These are phyloP conservation scores for Cuculus canorus DNA, from an alignment of 2,797 vertebrate genomes.

Conservation along the genomic window DNA sequence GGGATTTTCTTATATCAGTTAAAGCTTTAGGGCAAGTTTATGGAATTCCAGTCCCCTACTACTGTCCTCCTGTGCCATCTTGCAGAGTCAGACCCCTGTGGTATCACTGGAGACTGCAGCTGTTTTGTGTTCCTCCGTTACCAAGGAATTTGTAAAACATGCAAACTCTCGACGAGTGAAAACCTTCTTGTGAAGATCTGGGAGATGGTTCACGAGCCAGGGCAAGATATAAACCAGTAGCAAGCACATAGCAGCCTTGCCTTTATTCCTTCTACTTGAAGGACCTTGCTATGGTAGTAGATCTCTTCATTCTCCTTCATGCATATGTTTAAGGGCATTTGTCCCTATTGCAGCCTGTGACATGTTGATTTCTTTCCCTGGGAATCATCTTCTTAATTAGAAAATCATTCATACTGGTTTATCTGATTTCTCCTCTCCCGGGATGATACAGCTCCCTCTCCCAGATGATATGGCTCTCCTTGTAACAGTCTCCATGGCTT, in stretches of 20 bases:
- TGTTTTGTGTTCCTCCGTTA: background rate
- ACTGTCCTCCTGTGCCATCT: background rate
- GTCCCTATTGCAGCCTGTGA: background rate
- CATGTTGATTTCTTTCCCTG: background rate
- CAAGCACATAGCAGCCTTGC: background rate
- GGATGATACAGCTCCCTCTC: background rate
- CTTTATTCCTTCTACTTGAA: too few species aligned
- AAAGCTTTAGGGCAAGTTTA: background rate
- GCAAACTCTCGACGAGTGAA: background rate
- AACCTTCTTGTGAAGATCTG: background rate
- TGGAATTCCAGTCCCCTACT: background rate
- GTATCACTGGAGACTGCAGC: background rate
- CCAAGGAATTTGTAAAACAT: background rate
- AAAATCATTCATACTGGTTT: background rate
- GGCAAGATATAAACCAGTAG: background rate
- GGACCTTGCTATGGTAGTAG: too few species aligned
- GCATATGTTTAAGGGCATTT: too few species aligned
- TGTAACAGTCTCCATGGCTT: background rate
- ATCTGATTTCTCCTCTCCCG: background rate
- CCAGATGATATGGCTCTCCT: background rate
- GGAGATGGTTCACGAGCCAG: conserved; percentile 4
- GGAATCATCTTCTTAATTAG: background rate
- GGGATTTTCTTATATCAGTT: background rate
- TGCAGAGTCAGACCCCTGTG: background rate
- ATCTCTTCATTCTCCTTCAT: too few species aligned